Evolutionary conservation across 2,797 vertebrate genomes (phyloP).

Genomic region (Gymnothorax javanicus): DNA sequence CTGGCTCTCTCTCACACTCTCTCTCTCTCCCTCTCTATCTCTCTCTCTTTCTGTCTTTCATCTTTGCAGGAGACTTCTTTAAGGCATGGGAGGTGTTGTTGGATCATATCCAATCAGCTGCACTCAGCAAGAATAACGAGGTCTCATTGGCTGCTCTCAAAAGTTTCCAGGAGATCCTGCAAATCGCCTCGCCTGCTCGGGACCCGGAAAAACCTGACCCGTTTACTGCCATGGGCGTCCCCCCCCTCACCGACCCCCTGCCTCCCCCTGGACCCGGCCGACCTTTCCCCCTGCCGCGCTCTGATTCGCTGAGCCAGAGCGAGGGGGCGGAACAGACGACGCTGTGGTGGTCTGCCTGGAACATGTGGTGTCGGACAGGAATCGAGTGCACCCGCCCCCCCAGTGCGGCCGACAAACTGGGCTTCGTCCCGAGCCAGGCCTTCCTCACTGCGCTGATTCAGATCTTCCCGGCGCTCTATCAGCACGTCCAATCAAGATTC

Average conservation of each 20-base stretch:
- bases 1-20: not conserved
- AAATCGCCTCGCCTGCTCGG: slow-evolving; percentile 89
- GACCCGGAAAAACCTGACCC: slow-evolving; percentile 88
- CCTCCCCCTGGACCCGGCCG: slow-evolving; percentile 83
- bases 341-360: slow-evolving; percentile 99
- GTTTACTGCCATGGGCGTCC: slow-evolving; percentile 85
- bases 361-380: slow-evolving; percentile 94
- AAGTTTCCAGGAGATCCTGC: slow-evolving; percentile 98
- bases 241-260: slow-evolving; percentile 85
- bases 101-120: slow-evolving; percentile 97
- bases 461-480: slow-evolving; percentile 97
- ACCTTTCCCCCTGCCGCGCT: slow-evolving; percentile 78
- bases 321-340: slow-evolving; percentile 77
- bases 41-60: too few species aligned
- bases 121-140: slow-evolving; percentile 98
- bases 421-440: slow-evolving; percentile 97
- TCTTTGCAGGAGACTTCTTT: slow-evolving; percentile 87
- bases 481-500: slow-evolving; percentile 94
- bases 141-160: slow-evolving; percentile 97
- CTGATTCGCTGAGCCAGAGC: slow-evolving; percentile 90
- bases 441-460: slow-evolving; percentile 97
- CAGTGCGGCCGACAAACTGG: slow-evolving; percentile 80
- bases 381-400: slow-evolving; percentile 94
- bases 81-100: slow-evolving; percentile 97
- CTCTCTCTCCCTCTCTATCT: too few species aligned